Conservation (phyloP, 2,113 vertebrate genomes). For the Paramisgurnus dabryanus region DNA sequence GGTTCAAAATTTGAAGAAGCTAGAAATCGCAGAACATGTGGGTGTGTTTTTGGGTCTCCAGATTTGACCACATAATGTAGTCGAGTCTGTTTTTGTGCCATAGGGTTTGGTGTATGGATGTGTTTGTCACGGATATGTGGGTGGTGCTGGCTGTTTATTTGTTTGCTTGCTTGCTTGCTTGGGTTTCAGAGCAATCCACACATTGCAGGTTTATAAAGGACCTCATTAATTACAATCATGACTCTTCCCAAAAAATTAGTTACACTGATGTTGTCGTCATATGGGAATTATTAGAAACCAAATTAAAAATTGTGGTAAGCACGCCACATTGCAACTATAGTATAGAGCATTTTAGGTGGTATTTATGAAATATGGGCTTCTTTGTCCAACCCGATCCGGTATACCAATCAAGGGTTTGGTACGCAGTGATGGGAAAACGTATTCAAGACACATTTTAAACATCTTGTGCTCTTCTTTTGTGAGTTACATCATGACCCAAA, state of each 20-base stretch:
- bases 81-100: too few species aligned
- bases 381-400: too few species aligned
- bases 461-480: constrained; percentile 56
- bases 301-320: too few species aligned
- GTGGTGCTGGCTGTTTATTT: constrained; percentile 14
- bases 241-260: constrained; percentile 52
- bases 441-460: not conserved
- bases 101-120: constrained; percentile 32
- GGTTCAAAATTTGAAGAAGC: not conserved
- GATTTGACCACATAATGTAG: too few species aligned
- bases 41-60: not conserved
- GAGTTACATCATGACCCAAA: constrained; percentile 67
- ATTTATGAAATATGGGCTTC: not conserved
- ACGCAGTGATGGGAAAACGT: not conserved
- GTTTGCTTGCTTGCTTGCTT: constrained; percentile 11
- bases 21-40: not conserved
- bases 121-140: constrained; percentile 42
- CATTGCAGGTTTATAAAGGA: constrained; percentile 62
- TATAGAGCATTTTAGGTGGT: too few species aligned
- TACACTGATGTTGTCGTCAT: too few species aligned
- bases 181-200: constrained; percentile 59
- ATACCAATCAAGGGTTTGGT: not conserved
- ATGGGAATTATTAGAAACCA: too few species aligned
- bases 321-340: too few species aligned
- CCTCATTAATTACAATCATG: constrained; percentile 67